phyloP scores from a whole-genome alignment of 2,888 invertebrate genomes.

The Pseudococcus longispinus region DNA sequence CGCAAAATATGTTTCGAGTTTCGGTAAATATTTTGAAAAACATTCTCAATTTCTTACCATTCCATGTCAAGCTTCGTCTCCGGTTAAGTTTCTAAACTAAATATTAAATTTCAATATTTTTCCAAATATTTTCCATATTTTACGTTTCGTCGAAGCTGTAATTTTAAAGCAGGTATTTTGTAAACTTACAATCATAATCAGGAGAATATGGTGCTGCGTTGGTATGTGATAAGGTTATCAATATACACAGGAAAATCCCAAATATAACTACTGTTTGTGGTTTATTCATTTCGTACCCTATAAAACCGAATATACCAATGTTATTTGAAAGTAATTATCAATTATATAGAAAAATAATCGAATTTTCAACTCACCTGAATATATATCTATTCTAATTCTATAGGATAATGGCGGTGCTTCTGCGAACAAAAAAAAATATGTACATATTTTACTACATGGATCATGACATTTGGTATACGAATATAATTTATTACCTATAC shows the following conservation, averaged over 20 bases:
- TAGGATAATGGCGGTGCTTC: background rate
- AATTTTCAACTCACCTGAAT: background rate
- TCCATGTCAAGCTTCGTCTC: background rate
- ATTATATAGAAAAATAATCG: slow-evolving; percentile 4
- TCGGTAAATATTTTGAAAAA: background rate
- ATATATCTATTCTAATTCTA: slow-evolving; percentile 1
- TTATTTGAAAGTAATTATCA: slow-evolving; percentile 3
- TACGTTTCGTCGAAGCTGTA: background rate
- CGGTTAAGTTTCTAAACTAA: background rate
- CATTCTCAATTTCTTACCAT: background rate
- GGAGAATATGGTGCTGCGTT: background rate
- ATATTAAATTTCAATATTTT: background rate
- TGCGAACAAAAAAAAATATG: background rate
- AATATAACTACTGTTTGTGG: slow-evolving; percentile 30
- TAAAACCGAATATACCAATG: background rate
- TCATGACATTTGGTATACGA: background rate
- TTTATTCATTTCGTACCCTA: slow-evolving; percentile 25
- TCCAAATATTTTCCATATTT: background rate
- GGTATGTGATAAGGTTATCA: slow-evolving; percentile 28
- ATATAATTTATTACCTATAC: background rate
- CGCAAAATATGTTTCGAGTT: background rate
- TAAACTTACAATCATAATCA: slow-evolving; percentile 20
- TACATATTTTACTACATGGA: background rate
- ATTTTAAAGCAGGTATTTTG: background rate
- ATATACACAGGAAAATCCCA: slow-evolving; percentile 21